A percentile compares a stretch with the other conserved stretches of the same genome.
These are phyloP conservation scores for Aporrectodea caliginosa DNA, from an alignment of 1,140 invertebrate genomes.

Conservation along the genomic window DNA sequence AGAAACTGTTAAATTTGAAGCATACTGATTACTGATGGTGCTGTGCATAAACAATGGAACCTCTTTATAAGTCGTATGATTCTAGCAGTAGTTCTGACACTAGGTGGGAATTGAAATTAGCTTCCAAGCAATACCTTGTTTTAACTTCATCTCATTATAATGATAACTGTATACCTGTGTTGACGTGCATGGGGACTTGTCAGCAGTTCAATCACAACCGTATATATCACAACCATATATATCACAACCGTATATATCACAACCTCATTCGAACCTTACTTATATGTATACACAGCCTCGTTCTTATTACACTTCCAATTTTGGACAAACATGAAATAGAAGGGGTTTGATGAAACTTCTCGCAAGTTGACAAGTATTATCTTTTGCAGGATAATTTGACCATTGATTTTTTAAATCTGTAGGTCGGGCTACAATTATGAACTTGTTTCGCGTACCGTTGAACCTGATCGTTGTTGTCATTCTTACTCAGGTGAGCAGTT, in stretches of 20 bases:
- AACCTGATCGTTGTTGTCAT: slow-evolving; percentile 54
- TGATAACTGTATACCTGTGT: too few relatives aligned
- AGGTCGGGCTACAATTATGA: slow-evolving; percentile 55
- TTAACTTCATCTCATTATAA: too few relatives aligned
- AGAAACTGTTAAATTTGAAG: background rate
- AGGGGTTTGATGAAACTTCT: background rate
- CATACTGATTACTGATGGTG: background rate
- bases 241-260: too few relatives aligned
- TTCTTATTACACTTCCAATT: background rate
- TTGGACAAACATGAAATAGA: background rate
- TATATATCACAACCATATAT: too few relatives aligned
- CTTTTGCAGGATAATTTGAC: too few relatives aligned
- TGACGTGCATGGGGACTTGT: too few relatives aligned
- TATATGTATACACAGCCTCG: background rate
- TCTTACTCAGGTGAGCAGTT: slow-evolving; percentile 44
- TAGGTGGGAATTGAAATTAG: background rate
- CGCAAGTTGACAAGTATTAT: too few relatives aligned
- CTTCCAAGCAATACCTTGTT: too few relatives aligned
- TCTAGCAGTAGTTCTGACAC: background rate
- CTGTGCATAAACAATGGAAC: background rate
- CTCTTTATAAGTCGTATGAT: background rate
- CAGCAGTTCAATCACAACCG: too few relatives aligned
- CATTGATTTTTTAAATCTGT: slow-evolving; percentile 30
- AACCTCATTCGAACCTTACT: too few relatives aligned
- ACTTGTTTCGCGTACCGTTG: slow-evolving; percentile 53